Evolutionary conservation across 2,113 vertebrate genomes (phyloP), one percentile per base, ranked within the genome.

Genomic region (Pterocles gutturalis): DNA sequence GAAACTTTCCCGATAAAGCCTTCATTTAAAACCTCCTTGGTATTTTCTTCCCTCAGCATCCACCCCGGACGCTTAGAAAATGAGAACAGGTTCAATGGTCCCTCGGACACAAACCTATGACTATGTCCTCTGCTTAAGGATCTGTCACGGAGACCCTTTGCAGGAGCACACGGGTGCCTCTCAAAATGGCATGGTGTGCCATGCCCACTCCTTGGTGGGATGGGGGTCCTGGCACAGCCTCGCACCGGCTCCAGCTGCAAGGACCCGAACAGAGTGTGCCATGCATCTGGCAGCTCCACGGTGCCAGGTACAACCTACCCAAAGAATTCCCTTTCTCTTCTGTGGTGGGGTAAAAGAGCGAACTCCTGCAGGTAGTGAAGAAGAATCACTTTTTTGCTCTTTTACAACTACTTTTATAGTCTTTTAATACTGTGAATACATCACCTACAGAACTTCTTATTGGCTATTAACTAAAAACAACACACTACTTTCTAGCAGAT

Each of bases 101-200:
- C 17, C 29, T 90, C 66, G 66, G 38, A 33, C 26, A 57, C 87
- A 45, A 86, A 69, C 18, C 22, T 33, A 72, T 46, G 38, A 43
- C 43, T 24, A 25, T 3, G 18, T 20, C 78, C 71, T 78, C 18
- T 57, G 34, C 54, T 58, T 46, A 34, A 49, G 45, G n/a, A 72
- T 25, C 33, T 41, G 53, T 48, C 62, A 57, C 0, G 1, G 31
- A 62, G 25, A 41, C 46, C 1, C 29, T 54, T 20, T 15, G 45
- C 46, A 48, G 64, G 72, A 84, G 26, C 77, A 66, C 28, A 24
- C 1, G 36, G 21, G 21, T 53, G 31, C 34, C 51, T 75, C 54
- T 49, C 24, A 17, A 29, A 36, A 5, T 2, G 0, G 21, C 0
- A 5, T 2, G 0, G 24, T 0, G 1, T 29, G 33, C 43, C 62